Conservation (phyloP, 2,113 vertebrate species). For the Zosterops lateralis region DNA sequence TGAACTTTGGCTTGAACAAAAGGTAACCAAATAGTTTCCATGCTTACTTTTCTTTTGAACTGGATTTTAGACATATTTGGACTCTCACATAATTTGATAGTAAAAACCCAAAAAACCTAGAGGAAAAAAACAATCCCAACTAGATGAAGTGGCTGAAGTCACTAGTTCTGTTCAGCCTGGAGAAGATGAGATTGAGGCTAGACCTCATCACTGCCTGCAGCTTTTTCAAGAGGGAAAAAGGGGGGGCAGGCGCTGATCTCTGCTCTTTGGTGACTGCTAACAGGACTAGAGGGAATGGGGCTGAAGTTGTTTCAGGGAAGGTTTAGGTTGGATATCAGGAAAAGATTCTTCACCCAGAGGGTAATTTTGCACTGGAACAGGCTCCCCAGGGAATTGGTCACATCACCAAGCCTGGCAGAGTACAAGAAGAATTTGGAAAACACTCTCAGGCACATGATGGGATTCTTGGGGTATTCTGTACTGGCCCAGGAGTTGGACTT, state of each 20-base stretch:
- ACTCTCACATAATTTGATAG: neutral
- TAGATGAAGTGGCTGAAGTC: neutral
- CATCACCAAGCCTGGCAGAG: neutral
- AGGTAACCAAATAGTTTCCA: neutral
- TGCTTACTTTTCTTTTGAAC: neutral
- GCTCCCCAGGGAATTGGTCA: neutral
- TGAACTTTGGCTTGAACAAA: neutral
- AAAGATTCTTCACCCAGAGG: neutral
- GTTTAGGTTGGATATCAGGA: neutral
- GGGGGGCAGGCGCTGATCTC: neutral
- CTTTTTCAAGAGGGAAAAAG: neutral
- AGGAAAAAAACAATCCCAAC: neutral
- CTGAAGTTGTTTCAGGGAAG: neutral
- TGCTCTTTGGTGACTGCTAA: neutral
- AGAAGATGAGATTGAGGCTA: neutral
- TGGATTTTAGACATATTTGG: neutral
- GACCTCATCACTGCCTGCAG: neutral
- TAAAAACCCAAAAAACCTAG: neutral
- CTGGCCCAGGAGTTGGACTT: neutral
- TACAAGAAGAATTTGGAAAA: neutral
- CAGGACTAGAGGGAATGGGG: too few relatives aligned
- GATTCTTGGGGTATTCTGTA: neutral
- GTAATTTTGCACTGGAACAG: neutral
- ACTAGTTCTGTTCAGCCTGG: neutral
- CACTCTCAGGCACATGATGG: neutral